Percentiles rank a stretch among this genome's conserved stretches.
Evolutionary conservation across 92 coral and sea anemone species (phyloP).

Genomic region (Actinernus sp.): DNA sequence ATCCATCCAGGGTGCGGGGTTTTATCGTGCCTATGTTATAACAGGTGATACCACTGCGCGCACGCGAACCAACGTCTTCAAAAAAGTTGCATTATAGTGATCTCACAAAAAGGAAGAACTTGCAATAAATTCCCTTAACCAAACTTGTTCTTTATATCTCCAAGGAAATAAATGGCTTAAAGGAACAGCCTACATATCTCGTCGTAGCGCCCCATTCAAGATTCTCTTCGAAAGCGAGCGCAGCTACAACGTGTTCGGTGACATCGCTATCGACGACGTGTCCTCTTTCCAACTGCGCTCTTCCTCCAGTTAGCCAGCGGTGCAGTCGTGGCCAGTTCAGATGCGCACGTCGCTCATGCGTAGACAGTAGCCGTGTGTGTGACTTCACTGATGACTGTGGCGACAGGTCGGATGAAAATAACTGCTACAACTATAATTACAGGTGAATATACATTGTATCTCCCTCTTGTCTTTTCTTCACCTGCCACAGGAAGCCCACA

Average conservation of each 20-base stretch:
- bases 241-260: slow-evolving; percentile 91
- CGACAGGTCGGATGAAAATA: slow-evolving; percentile 79
- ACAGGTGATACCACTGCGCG: no score
- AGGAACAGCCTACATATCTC: slow-evolving; percentile 73
- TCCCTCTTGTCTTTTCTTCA: no score
- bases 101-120: not conserved
- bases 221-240: slow-evolving; percentile 91
- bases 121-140: not conserved
- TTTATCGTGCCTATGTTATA: no score
- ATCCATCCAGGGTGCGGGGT: no score
- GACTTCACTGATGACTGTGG: slow-evolving; percentile 99
- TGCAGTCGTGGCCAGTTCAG: slow-evolving; percentile 73
- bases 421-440: slow-evolving; percentile 57
- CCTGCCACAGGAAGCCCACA: no score
- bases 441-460: no score
- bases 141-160: not conserved
- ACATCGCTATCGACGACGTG: slow-evolving; percentile 92
- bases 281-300: slow-evolving; percentile 76
- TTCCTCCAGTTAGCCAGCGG: slow-evolving; percentile 68
- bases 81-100: not conserved
- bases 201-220: slow-evolving; percentile 83
- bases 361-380: slow-evolving; percentile 70
- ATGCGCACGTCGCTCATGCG: slow-evolving; percentile 79
- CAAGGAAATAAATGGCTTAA: slow-evolving; percentile 92
- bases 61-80: no score